These are phyloP conservation scores for Acrossocheilus wenchowensis DNA, from an alignment of 2,797 vertebrate genomes.

Conservation along the genomic window DNA sequence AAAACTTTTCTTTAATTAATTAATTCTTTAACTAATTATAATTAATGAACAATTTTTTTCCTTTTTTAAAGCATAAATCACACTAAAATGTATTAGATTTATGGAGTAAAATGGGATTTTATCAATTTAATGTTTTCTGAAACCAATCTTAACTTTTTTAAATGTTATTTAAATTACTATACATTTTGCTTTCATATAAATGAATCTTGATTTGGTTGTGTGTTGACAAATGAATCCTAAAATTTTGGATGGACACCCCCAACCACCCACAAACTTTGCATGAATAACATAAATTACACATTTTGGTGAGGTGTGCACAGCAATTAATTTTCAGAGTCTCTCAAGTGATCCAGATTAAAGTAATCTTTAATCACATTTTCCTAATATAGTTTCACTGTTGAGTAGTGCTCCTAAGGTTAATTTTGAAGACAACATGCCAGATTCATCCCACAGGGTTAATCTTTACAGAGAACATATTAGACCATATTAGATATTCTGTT, in stretches of 20 bases:
- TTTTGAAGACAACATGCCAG: not conserved
- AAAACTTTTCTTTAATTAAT: not conserved
- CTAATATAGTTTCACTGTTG: not conserved
- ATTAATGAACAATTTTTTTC: not conserved
- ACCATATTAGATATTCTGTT: not conserved
- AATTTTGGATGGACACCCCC: not conserved
- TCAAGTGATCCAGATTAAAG: not conserved
- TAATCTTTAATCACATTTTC: not conserved
- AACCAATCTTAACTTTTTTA: not conserved
- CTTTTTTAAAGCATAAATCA: not conserved
- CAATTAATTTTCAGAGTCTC: not conserved
- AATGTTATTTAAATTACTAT: not conserved
- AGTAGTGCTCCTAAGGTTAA: not conserved
- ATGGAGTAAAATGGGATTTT: not conserved
- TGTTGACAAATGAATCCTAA: not conserved
- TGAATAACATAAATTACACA: not conserved
- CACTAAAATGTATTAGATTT: not conserved
- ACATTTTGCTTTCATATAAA: not conserved
- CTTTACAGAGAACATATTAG: not conserved
- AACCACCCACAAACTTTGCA: not conserved
- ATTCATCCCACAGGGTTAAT: not conserved
- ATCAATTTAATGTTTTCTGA: not conserved
- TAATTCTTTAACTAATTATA: too few species aligned
- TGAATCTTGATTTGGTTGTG: not conserved
- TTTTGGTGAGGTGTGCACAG: too few species aligned